Conservation (phyloP, 2,113 vertebrate genomes). For the Rhinopithecus roxellana region DNA sequence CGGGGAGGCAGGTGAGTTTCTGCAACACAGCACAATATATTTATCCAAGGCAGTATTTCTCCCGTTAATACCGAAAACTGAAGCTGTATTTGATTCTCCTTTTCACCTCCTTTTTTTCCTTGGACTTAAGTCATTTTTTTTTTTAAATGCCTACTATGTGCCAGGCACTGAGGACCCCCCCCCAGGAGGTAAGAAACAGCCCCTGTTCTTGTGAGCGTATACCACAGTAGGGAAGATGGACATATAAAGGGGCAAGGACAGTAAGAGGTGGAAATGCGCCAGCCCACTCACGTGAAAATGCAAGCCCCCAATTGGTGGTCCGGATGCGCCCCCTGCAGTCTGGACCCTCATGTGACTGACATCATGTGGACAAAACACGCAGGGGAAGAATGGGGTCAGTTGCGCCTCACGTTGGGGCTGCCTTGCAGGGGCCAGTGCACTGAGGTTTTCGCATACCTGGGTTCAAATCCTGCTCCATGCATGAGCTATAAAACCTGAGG, state of each 20-base stretch:
- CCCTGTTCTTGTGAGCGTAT: background rate
- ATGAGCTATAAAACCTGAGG: background rate
- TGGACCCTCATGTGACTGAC: background rate
- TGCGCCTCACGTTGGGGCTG: accelerated
- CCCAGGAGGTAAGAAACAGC: background rate
- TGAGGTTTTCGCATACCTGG: background rate
- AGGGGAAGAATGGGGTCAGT: too few species aligned
- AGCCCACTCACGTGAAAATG: background rate
- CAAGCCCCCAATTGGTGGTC: background rate
- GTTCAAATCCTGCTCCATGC: background rate
- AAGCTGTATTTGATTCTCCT: background rate
- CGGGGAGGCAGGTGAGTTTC: background rate
- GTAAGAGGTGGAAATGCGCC: accelerated
- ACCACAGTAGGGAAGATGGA: background rate
- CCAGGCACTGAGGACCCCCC: background rate
- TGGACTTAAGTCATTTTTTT: background rate
- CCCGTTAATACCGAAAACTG: background rate
- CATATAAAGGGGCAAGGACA: background rate
- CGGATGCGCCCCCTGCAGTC: too few species aligned
- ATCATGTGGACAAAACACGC: background rate
- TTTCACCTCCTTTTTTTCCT: background rate
- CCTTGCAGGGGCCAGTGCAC: background rate
- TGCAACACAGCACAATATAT: background rate
- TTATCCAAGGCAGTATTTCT: background rate
- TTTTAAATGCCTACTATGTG: background rate